Base-by-base conservation (phyloP, 2,888 invertebrate genomes). In the Smittia sp. region DNA sequence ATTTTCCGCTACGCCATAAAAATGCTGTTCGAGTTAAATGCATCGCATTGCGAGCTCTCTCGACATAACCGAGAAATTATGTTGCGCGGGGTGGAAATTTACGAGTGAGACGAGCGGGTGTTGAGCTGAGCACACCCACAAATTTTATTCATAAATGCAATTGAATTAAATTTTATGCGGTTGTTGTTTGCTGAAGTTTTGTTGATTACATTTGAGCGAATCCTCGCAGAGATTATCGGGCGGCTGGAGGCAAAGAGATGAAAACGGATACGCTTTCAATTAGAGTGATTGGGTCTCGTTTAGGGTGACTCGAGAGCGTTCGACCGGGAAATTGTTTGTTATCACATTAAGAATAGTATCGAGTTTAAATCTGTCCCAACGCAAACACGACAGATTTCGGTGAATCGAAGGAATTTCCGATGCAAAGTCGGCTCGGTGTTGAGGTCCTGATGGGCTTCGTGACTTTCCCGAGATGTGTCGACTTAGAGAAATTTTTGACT, bases 1-100 rank as follows among this genome's bases (percentile, higher is more conserved):
- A 72, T 72, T 72, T 72, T 72, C 72, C 72, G 72, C 72, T 62
- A 62, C 63, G 63, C 63, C 25, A 63, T 63, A 63, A 63, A 63
- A 63, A 27, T 63, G 24, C 63, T 63, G 22, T 63, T 25, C 24
- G 27, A 63, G 13, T 63, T 63, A 63, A 63, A 63, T 63, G 63
- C 63, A 63, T 27, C 9, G 58, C n/a, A 18, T 18, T 58, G 58
- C 58, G n/a, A 22, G n/a, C n/a, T n/a, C n/a, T n/a, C n/a, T n/a
- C 18, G 22, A 58, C 58, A 58, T 63, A n/a, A 63, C 63, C 27
- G 58, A 63, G 27, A 63, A 63, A 58, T 20, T 58, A 22, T 58
- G 18, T 58, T 18, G 13, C 46, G 6, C 13, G 18, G 58, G 22
- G 22, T 3, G 9, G 22, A 58, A 58, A 58, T 58, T 13, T 46